A percentile compares a stretch with the other conserved stretches of the same genome.
phyloP scores from a whole-genome alignment of 92 coral and sea anemone species.

The Nematostella vectensis region DNA sequence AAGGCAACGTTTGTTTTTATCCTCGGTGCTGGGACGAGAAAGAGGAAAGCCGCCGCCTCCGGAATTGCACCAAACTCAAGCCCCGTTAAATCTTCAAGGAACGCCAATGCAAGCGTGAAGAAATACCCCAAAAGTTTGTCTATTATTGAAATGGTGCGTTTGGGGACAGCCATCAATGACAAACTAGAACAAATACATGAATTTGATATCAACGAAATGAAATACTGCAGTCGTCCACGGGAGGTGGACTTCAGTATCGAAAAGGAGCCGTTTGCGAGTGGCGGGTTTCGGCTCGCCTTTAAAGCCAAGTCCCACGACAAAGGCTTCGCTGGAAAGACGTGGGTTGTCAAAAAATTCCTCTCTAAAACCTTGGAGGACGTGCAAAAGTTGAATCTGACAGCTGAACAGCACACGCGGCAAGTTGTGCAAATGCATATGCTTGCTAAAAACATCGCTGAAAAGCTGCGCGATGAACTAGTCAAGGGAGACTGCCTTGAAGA shows the following conservation, averaged over 20 bases:
- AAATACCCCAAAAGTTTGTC: conserved; percentile 4
- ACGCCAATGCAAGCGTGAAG: too few species aligned
- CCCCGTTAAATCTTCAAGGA: too few species aligned
- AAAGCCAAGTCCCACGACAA: conserved; percentile 14
- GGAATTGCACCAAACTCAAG: too few species aligned
- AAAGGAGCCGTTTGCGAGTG: conserved; percentile 17
- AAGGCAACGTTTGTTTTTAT: too few species aligned
- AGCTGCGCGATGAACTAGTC: conserved; percentile 4
- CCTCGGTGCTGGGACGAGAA: too few species aligned
- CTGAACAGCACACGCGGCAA: conserved; percentile 28
- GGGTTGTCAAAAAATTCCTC: conserved; percentile 24
- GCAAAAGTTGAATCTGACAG: conserved; percentile 7
- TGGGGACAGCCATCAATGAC: conserved; percentile 3
- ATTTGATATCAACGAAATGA: conserved; percentile 23
- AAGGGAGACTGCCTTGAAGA: conserved; percentile 6
- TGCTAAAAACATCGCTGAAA: conserved; percentile 7
- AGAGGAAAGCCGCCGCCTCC: too few species aligned
- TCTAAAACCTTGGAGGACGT: conserved; percentile 4
- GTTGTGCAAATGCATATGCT: conserved; percentile 27
- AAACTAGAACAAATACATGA: neutral
- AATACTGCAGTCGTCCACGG: neutral
- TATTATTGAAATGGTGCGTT: neutral
- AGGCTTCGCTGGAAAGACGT: conserved; percentile 18
- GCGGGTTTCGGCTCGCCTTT: conserved; percentile 21
- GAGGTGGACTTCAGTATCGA: conserved; percentile 11